Conservation (phyloP, 1,140 invertebrate genomes). For the Micrasema minimum region DNA sequence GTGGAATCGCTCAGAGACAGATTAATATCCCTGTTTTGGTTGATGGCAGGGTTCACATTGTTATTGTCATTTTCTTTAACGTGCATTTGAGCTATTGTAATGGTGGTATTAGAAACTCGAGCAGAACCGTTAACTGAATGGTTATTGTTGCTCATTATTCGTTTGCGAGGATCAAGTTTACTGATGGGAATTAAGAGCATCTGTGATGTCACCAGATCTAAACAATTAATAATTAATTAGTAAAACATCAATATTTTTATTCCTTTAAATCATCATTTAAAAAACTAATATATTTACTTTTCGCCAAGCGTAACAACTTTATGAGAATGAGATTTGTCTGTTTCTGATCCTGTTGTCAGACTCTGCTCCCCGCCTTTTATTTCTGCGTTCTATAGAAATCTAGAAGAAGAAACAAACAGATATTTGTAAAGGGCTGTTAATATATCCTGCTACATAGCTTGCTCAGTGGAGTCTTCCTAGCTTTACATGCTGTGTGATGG, state of each 20-base stretch:
- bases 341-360: constrained; percentile 77
- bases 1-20: constrained; percentile 41
- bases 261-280: background rate
- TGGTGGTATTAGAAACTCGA: constrained; percentile 10
- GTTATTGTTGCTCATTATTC: constrained; percentile 33
- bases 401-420: constrained; percentile 53
- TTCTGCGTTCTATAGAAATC: constrained; percentile 69
- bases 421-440: too few relatives aligned
- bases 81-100: constrained; percentile 34
- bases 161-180: constrained; percentile 41
- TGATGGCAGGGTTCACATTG: constrained; percentile 31
- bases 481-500: too few relatives aligned
- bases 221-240: background rate
- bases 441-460: too few relatives aligned
- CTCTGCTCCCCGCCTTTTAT: constrained; percentile 68
- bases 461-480: too few relatives aligned
- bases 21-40: constrained; percentile 35
- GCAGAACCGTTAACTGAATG: constrained; percentile 21
- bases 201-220: constrained; percentile 45
- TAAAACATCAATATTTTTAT: background rate
- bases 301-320: constrained; percentile 65
- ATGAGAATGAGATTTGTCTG: constrained; percentile 77
- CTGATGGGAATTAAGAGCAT: constrained; percentile 39
- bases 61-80: constrained; percentile 39
- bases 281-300: constrained; percentile 56